A percentile compares a stretch with the other conserved stretches of the same genome.
These are phyloP conservation scores for Drosophila fungiperda DNA, from an alignment of 2,888 invertebrate genomes.

Conservation along the genomic window DNA sequence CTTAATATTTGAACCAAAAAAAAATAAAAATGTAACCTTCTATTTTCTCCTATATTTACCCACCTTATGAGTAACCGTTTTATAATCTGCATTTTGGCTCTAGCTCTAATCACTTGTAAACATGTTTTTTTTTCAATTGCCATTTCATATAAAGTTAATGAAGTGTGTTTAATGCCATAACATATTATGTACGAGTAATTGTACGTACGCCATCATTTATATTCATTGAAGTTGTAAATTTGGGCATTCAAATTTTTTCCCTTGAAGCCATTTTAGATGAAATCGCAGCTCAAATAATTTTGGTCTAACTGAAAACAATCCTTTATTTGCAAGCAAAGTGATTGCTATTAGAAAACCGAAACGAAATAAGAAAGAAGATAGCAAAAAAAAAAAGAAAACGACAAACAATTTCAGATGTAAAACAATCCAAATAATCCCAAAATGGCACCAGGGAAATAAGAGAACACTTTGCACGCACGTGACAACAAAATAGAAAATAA, in stretches of 20 bases:
- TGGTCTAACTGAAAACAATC: constrained; percentile 15
- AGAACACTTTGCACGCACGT: constrained; percentile 64
- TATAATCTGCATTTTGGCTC: not conserved
- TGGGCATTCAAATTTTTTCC: constrained; percentile 1
- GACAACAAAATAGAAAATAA: constrained; percentile 43
- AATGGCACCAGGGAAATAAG: constrained; percentile 62
- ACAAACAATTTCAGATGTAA: constrained; percentile 36
- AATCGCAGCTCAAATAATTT: constrained; percentile 11
- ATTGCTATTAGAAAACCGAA: constrained; percentile 31
- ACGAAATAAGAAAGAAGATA: constrained; percentile 16
- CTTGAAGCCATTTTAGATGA: constrained; percentile 19
- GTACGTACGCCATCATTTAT: constrained; percentile 24
- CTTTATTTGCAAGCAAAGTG: constrained; percentile 39
- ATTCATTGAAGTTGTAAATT: constrained; percentile 11
- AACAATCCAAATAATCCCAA: constrained; percentile 72
- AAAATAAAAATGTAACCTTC: not conserved
- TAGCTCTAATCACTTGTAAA: not conserved
- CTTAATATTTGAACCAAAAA: no score
- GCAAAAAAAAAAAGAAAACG: constrained; percentile 33
- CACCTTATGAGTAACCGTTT: not conserved
- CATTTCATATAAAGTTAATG: constrained; percentile 35
- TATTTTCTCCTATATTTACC: not conserved
- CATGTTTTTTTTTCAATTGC: constrained; percentile 19
- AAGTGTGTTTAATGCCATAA: constrained; percentile 40
- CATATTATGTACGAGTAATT: constrained; percentile 35